Evolutionary conservation across 2,113 vertebrate genomes (phyloP).

Genomic region (Leptobrachium ailaonicum): DNA sequence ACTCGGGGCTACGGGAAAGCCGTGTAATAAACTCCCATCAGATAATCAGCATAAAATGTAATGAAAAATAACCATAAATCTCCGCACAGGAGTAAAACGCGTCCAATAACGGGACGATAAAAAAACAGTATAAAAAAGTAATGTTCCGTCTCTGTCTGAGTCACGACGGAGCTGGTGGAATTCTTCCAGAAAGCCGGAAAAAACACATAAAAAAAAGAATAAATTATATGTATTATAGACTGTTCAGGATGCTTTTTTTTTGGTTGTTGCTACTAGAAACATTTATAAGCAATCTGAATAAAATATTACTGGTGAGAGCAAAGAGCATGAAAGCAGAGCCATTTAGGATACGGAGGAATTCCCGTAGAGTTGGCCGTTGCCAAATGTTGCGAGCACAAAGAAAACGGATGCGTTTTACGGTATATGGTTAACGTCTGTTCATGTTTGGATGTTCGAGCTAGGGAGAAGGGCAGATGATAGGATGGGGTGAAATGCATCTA

Average conservation of each 20-base stretch:
- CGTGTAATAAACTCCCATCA: conserved; percentile 35
- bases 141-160: conserved; percentile 27
- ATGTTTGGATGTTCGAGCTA: too few relatives aligned
- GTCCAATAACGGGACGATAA: conserved; percentile 22
- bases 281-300: conserved; percentile 33
- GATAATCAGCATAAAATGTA: conserved; percentile 43
- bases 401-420: conserved; percentile 1
- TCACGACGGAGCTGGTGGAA: conserved; percentile 17
- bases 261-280: conserved; percentile 12
- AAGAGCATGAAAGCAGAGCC: conserved; percentile 39
- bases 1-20: not conserved
- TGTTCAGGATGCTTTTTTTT: conserved; percentile 30
- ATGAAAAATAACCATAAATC: conserved; percentile 33
- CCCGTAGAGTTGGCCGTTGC: conserved; percentile 14
- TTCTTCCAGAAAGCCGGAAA: not conserved
- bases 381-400: conserved; percentile 22
- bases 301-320: conserved; percentile 32
- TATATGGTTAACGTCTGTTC: not conserved
- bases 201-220: conserved; percentile 17
- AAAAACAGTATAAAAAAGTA: conserved; percentile 22
- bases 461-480: too few relatives aligned
- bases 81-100: not conserved
- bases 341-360: conserved; percentile 42
- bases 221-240: conserved; percentile 21
- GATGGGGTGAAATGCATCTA: too few relatives aligned